Evolutionary conservation across 2,797 vertebrate genomes (phyloP).

Genomic region (Tragelaphus oryx): DNA sequence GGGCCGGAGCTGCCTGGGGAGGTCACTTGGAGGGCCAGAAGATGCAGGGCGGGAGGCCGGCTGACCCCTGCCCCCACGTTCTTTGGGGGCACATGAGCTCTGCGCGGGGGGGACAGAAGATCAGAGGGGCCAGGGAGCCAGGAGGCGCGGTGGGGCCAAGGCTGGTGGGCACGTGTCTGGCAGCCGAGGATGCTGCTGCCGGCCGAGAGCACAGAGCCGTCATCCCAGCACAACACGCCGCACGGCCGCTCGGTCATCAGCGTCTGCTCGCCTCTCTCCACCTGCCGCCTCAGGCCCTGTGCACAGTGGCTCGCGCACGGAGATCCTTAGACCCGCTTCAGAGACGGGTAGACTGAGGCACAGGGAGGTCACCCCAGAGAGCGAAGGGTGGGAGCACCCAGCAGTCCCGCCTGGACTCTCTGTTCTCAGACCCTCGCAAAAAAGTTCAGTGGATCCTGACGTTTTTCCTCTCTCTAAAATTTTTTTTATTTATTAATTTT

Average conservation of each 20-base stretch:
- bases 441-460: background rate
- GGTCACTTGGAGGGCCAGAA: background rate
- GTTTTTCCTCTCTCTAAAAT: background rate
- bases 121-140: background rate
- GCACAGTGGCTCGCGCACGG: accelerated
- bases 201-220: background rate
- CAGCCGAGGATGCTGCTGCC: accelerated
- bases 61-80: background rate
- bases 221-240: accelerated
- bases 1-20: background rate
- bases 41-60: accelerated
- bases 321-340: background rate
- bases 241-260: background rate
- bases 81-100: background rate
- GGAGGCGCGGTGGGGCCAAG: accelerated
- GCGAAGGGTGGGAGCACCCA: background rate
- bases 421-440: accelerated
- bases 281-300: background rate
- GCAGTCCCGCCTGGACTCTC: too few species aligned
- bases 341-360: background rate
- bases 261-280: background rate
- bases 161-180: background rate
- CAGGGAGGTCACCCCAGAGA: background rate
- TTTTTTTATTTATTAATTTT: background rate
- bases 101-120: background rate